Conservation (phyloP, 2,888 invertebrate species). For the Drosophila subquinaria region DNA sequence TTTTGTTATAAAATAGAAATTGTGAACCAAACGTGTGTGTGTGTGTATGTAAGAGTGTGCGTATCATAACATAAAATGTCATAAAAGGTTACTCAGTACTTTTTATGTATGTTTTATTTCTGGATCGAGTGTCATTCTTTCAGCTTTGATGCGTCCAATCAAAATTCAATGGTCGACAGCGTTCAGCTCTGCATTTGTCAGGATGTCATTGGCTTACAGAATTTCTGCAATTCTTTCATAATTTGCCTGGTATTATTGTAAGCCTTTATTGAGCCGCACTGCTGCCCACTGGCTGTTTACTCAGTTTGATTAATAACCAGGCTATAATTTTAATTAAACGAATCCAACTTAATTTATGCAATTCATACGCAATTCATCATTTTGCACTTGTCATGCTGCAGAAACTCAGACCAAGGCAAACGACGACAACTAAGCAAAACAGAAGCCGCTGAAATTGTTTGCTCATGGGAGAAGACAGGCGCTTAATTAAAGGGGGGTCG, state of each 20-base stretch:
- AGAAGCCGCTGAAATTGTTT: slow-evolving; percentile 37
- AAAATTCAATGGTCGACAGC: slow-evolving; percentile 69
- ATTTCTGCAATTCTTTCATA: not conserved
- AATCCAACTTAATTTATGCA: slow-evolving; percentile 81
- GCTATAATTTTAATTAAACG: slow-evolving; percentile 80
- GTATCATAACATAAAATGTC: slow-evolving; percentile 5
- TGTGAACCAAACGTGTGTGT: not conserved
- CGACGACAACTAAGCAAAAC: slow-evolving; percentile 26
- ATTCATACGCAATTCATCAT: slow-evolving; percentile 81
- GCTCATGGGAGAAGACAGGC: slow-evolving; percentile 33
- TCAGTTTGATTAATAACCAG: slow-evolving; percentile 74
- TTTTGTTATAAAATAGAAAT: slow-evolving; percentile 31
- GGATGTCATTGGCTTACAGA: slow-evolving; percentile 5
- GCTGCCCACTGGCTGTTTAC: slow-evolving; percentile 30
- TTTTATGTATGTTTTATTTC: not conserved
- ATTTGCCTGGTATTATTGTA: slow-evolving; percentile 7
- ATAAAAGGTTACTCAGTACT: slow-evolving; percentile 29
- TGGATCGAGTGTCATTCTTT: slow-evolving; percentile 51
- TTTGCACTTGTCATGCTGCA: slow-evolving; percentile 79
- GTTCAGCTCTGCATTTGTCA: slow-evolving; percentile 6
- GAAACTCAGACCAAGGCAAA: slow-evolving; percentile 11
- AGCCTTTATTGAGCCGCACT: not conserved
- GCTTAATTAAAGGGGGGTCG: slow-evolving; percentile 15
- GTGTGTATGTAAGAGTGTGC: slow-evolving; percentile 10
- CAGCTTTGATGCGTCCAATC: slow-evolving; percentile 74